Base-by-base conservation (phyloP, 2,888 invertebrate species). In the Hirudinaria manillensis region DNA sequence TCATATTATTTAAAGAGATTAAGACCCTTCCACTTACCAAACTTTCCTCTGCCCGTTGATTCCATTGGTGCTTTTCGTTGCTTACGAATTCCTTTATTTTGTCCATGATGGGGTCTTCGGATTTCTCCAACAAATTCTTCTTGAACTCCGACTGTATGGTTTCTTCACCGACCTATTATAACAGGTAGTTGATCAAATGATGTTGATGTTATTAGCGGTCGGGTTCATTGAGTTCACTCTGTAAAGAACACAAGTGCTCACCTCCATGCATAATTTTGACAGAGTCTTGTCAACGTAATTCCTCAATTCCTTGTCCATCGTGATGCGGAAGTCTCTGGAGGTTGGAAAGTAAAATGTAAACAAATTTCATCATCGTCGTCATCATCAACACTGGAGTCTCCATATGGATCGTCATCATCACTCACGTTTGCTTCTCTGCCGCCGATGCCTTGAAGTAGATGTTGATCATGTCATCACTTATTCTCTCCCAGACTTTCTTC, bases 391-490 rank as follows among this genome's bases (percentile, higher is more conserved):
- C n/a, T n/a, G 24, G 13, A 72, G 19, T 27, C 24, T 0, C 55
- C 55, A 24, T n/a, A n/a, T n/a, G n/a, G n/a, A n/a, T 72, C 72
- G 55, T 72, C 55, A 72, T 72, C 27, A 55, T 72, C 32, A 51
- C 32, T 34, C 45, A 27, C 55, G 10, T 84, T 21, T 55, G 34
- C 7, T 66, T 24, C 16, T 89, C 91, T 79, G 89, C 89, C 84
- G 93, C 93, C 27, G 94, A 93, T 3, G 97, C 94, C 2, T 96
- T 95, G 80, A 98, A 89, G 86, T 97, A 97, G 82, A 99, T 92
- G 83, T 90, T 91, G 86, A 97, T 93, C 27, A 97, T 91, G 80
- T 92, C 81, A 10, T 82, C 80, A 0, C 82, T 81, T 55, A 83
- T 83, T 77, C 82, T 82, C 6, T 83, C 83, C 86, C 87, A 86